Conservation (phyloP, 2,888 invertebrate genomes). For the Cacoxenus indagator region DNA sequence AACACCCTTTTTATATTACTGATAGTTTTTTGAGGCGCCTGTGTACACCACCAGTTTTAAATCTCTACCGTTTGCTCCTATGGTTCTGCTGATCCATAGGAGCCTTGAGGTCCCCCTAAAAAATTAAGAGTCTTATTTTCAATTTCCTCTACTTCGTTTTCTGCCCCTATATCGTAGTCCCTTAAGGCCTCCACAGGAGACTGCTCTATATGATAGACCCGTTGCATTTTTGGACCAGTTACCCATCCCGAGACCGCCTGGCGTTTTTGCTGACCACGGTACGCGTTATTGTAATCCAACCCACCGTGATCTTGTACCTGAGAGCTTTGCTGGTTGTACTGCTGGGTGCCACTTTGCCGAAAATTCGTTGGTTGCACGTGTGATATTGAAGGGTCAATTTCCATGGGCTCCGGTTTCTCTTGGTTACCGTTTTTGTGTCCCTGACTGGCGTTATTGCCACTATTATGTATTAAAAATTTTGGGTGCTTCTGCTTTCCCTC, state of each 20-base stretch:
- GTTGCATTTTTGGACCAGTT: conserved; percentile 29
- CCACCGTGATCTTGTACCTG: no score
- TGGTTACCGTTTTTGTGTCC: background rate
- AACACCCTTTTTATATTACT: no score
- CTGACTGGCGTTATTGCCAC: background rate
- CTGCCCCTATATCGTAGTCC: conserved; percentile 13
- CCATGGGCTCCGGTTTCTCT: background rate
- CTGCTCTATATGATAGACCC: conserved; percentile 28
- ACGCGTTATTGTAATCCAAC: no score
- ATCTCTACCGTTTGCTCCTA: background rate
- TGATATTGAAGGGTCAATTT: background rate
- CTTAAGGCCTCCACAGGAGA: background rate
- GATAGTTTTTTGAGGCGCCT: conserved; percentile 37
- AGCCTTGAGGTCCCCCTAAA: conserved; percentile 32
- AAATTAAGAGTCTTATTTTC: conserved; percentile 31
- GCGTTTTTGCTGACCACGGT: no score
- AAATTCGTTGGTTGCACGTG: background rate
- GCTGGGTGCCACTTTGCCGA: background rate
- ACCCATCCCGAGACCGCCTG: conserved; percentile 1
- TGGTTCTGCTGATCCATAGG: conserved; percentile 28
- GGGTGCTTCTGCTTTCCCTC: background rate
- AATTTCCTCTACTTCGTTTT: conserved; percentile 4
- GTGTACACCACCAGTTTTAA: conserved; percentile 32
- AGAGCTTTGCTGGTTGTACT: background rate
- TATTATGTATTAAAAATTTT: background rate